Evolutionary conservation across 1,140 invertebrate species (phyloP).

Genomic region (Nymphalis io): DNA sequence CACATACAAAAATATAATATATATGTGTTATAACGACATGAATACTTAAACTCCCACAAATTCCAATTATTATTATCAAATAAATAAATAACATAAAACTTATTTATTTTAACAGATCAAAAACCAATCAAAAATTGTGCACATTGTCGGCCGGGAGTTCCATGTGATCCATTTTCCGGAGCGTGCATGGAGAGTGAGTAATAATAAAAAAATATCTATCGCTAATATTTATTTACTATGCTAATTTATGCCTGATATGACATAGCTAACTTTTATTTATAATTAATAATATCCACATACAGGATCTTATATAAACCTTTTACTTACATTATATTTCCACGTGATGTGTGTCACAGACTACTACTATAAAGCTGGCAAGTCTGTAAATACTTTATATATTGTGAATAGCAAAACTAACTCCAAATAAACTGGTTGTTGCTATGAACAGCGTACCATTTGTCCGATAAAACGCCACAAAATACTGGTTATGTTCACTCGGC

Average conservation of each 20-base stretch:
- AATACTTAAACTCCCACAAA: too few relatives aligned
- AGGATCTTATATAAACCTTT: constrained; percentile 42
- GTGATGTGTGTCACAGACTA: constrained; percentile 53
- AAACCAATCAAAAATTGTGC: constrained; percentile 81
- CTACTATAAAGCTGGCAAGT: constrained; percentile 67
- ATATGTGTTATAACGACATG: too few relatives aligned
- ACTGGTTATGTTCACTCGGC: constrained; percentile 72
- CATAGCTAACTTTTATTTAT: constrained; percentile 32
- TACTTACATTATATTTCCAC: constrained; percentile 46
- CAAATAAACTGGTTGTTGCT: constrained; percentile 78
- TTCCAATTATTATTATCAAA: background rate
- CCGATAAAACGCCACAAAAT: constrained; percentile 79
- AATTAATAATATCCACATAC: constrained; percentile 30
- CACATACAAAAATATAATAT: too few relatives aligned
- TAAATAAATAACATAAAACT: too few relatives aligned
- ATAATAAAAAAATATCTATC: constrained; percentile 17
- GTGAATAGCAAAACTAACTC: constrained; percentile 79
- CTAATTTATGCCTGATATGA: constrained; percentile 42
- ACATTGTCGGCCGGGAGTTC: constrained; percentile 87
- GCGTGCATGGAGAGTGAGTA: constrained; percentile 90
- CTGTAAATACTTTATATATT: constrained; percentile 57
- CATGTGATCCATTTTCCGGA: constrained; percentile 87
- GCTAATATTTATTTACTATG: constrained; percentile 44
- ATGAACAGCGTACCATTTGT: constrained; percentile 74
- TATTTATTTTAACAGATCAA: constrained; percentile 42